Percentiles rank a stretch among this genome's conserved stretches.
phyloP scores from a whole-genome alignment of 2,113 vertebrate genomes.

The Garra rufa region DNA sequence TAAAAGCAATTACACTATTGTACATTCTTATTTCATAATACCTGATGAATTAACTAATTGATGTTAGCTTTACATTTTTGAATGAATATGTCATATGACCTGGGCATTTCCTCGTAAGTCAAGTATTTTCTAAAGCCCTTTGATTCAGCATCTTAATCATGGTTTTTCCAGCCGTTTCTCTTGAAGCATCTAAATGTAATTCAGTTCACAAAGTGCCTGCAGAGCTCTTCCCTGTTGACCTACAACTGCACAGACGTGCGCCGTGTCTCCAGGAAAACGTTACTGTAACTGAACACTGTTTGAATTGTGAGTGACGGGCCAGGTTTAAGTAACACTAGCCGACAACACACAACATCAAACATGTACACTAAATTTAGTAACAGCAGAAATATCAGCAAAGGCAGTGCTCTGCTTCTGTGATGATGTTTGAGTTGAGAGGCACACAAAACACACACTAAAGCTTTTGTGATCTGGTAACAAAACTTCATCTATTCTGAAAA shows the following conservation, averaged over 20 bases:
- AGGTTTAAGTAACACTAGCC: conserved; percentile 36
- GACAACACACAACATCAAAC: conserved; percentile 10
- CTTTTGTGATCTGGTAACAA: conserved; percentile 9
- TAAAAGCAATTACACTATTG: neutral
- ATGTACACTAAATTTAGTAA: conserved; percentile 25
- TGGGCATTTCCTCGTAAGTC: neutral
- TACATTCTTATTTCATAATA: neutral
- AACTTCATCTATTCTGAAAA: neutral
- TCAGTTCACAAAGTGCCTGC: neutral
- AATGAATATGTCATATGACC: neutral
- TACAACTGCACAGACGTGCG: neutral
- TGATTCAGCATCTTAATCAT: neutral
- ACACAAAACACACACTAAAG: neutral
- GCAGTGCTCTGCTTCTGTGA: neutral
- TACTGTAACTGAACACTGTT: neutral
- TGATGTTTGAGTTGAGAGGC: neutral
- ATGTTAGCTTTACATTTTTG: neutral
- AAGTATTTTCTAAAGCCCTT: neutral
- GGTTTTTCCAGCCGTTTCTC: neutral
- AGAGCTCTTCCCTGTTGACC: conserved; percentile 5
- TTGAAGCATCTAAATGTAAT: neutral
- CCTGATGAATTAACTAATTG: neutral
- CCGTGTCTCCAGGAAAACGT: conserved; percentile 11
- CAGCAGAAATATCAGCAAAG: neutral
- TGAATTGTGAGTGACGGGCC: conserved; percentile 32